These are phyloP conservation scores for Drosophila bocki DNA, from an alignment of 1,140 invertebrate species.

Conservation along the genomic window DNA sequence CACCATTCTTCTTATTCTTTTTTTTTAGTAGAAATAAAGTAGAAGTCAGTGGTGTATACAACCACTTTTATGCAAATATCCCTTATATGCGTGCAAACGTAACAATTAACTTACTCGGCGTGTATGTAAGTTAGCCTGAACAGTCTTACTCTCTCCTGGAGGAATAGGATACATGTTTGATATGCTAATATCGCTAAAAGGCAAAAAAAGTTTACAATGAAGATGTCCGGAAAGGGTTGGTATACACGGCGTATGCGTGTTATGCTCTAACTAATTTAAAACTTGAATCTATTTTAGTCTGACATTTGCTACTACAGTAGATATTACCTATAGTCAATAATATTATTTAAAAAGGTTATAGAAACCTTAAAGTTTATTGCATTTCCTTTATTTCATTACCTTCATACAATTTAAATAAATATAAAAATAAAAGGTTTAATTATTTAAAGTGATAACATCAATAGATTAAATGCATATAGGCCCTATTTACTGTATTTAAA, in stretches of 20 bases:
- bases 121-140: background rate
- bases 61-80: constrained; percentile 14
- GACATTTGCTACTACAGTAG: background rate
- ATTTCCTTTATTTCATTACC: too few species aligned
- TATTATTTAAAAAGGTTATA: background rate
- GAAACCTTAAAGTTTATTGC: too few species aligned
- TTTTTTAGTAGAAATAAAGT: background rate
- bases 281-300: constrained; percentile 2
- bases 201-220: constrained; percentile 3
- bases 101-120: constrained; percentile 1
- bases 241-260: constrained; percentile 5
- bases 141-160: background rate
- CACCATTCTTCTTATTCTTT: background rate
- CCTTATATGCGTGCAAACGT: background rate
- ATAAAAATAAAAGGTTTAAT: too few species aligned
- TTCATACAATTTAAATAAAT: too few species aligned
- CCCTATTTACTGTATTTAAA: constrained; percentile 3
- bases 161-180: background rate
- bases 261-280: constrained; percentile 5
- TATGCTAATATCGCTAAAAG: constrained; percentile 5
- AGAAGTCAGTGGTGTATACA: constrained; percentile 2
- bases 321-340: background rate
- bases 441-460: too few species aligned
- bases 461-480: too few species aligned
- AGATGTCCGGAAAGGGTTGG: background rate